Conservation (phyloP, 2,113 vertebrate species). For the Seriola rivoliana region DNA sequence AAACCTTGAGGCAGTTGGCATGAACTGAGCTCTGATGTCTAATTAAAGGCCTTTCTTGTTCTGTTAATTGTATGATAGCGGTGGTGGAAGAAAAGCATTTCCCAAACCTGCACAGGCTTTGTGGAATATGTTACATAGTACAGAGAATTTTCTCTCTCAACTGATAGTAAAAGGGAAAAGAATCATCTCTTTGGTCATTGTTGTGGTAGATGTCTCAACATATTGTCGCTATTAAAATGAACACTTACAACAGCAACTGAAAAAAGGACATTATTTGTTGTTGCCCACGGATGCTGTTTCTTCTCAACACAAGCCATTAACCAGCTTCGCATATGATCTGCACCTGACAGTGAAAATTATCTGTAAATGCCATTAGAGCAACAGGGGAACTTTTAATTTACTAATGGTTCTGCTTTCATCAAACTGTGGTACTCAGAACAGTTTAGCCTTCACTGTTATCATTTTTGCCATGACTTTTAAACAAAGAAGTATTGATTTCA, state of each 20-base stretch:
- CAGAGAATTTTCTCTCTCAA: not conserved
- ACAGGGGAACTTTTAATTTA: slow-evolving; percentile 13
- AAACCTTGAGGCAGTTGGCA: slow-evolving; percentile 36
- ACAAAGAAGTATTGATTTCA: slow-evolving; percentile 6
- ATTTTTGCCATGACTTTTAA: not conserved
- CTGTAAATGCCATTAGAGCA: slow-evolving; percentile 33
- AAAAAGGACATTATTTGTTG: not conserved
- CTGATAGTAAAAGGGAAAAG: not conserved
- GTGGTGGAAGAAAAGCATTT: not conserved
- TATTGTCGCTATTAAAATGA: slow-evolving; percentile 16
- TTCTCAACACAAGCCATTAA: slow-evolving; percentile 26
- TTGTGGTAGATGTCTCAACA: not conserved
- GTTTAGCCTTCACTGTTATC: not conserved
- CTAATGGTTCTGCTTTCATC: not conserved
- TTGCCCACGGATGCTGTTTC: not conserved
- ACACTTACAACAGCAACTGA: not conserved
- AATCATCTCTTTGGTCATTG: not conserved
- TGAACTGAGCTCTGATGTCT: slow-evolving; percentile 20
- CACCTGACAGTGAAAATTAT: slow-evolving; percentile 27
- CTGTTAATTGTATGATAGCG: slow-evolving; percentile 6
- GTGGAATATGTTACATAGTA: not conserved
- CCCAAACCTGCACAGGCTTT: slow-evolving; percentile 13
- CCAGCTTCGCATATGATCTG: not conserved
- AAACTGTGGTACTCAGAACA: slow-evolving; percentile 5
- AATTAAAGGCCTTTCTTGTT: slow-evolving; percentile 35